A percentile compares a stretch with the other conserved stretches of the same genome.
Conservation (phyloP, 30 jellyfish, hydroid and myxozoan genomes). For the Chrysaora quinquecirrha region DNA sequence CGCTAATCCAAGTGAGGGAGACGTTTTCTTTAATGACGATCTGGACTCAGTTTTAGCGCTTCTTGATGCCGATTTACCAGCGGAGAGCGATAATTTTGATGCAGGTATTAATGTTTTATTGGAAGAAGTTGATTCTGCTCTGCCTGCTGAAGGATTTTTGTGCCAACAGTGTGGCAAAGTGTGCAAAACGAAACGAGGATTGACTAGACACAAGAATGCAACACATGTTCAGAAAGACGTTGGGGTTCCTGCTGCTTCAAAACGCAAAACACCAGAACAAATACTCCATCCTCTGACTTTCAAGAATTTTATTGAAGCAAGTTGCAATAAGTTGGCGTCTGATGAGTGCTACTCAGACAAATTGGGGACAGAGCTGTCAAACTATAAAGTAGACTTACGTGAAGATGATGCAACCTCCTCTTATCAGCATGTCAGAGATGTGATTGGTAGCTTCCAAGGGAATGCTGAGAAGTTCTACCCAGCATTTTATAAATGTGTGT, state of each 20-base stretch:
- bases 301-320: conserved; percentile 13
- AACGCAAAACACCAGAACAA: conserved; percentile 31
- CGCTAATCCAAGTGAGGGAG: not conserved
- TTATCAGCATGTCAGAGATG: conserved; percentile 39
- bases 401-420: conserved; percentile 64
- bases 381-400: conserved; percentile 8
- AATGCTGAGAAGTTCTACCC: conserved; percentile 63
- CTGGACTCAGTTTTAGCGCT: conserved; percentile 39
- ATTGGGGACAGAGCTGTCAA: conserved; percentile 34
- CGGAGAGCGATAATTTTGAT: conserved; percentile 8
- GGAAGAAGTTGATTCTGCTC: conserved; percentile 14
- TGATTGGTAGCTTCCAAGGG: conserved; percentile 39
- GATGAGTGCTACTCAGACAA: conserved; percentile 71
- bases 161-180: conserved; percentile 48
- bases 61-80: conserved; percentile 29
- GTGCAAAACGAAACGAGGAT: conserved; percentile 51
- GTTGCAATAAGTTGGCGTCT: conserved; percentile 34
- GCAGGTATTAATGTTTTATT: conserved; percentile 28
- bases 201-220: conserved; percentile 45
- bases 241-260: not conserved
- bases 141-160: conserved; percentile 38
- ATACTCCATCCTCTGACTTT: conserved; percentile 56
- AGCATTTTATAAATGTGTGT: conserved; percentile 35
- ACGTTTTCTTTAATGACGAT: not conserved
- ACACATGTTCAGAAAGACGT: not conserved